phyloP scores from a whole-genome alignment of 2,888 invertebrate genomes.

The Eristalis intricaria region DNA sequence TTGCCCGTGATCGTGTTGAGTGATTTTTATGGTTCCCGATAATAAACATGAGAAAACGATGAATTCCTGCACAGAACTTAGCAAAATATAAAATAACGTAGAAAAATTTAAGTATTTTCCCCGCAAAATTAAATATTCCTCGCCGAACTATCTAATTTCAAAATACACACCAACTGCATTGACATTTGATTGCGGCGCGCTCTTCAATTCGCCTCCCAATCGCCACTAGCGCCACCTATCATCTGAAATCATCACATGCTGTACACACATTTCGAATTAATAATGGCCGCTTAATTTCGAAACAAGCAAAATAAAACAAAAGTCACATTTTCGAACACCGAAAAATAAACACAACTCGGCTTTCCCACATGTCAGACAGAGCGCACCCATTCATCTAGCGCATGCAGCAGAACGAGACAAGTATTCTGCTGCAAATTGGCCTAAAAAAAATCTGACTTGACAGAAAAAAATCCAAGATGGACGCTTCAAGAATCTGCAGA shows the following conservation, averaged over 20 bases:
- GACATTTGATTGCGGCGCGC: neutral
- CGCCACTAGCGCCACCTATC: slow-evolving; percentile 15
- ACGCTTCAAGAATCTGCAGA: slow-evolving; percentile 63
- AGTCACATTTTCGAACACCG: slow-evolving; percentile 42
- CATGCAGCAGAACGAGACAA: slow-evolving; percentile 7
- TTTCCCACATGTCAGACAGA: slow-evolving; percentile 39
- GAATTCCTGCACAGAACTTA: too few species aligned
- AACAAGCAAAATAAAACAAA: neutral
- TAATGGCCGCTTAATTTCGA: slow-evolving; percentile 55
- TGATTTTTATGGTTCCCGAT: too few species aligned
- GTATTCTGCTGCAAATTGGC: slow-evolving; percentile 18
- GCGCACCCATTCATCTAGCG: neutral
- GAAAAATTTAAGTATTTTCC: too few species aligned
- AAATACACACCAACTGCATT: neutral
- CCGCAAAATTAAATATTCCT: too few species aligned
- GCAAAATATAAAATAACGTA: too few species aligned
- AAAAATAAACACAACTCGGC: slow-evolving; percentile 65
- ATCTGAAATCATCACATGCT: neutral
- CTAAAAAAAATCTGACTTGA: slow-evolving; percentile 68
- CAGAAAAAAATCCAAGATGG: slow-evolving; percentile 71
- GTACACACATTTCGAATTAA: slow-evolving; percentile 31
- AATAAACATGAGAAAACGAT: too few species aligned
- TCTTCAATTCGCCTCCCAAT: neutral
- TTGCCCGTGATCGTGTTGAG: too few species aligned
- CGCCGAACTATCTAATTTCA: too few species aligned